Evolutionary conservation across 1,140 invertebrate genomes (phyloP).

Genomic region (Hirudo medicinalis): DNA sequence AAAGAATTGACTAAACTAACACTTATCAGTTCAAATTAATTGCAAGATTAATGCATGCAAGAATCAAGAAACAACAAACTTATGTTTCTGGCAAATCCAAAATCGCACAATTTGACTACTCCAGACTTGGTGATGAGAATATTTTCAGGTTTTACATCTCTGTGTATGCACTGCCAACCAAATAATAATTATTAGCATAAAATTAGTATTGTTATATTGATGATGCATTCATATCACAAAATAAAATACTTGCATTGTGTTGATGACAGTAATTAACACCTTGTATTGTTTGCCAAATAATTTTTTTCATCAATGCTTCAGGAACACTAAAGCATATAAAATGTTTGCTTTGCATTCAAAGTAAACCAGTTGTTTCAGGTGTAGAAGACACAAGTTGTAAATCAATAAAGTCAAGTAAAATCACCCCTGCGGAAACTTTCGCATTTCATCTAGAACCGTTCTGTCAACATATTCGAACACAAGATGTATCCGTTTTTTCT

Average conservation of each 20-base stretch:
- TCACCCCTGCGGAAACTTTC: slow-evolving; percentile 65
- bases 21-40: neutral
- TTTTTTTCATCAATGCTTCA: slow-evolving; percentile 71
- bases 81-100: slow-evolving; percentile 92
- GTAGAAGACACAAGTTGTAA: neutral
- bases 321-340: slow-evolving; percentile 31
- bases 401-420: neutral
- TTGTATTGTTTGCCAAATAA: slow-evolving; percentile 85
- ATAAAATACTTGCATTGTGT: slow-evolving; percentile 52
- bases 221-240: neutral
- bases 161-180: slow-evolving; percentile 62
- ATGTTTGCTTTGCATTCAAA: neutral
- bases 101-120: slow-evolving; percentile 93
- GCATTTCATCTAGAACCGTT: slow-evolving; percentile 87
- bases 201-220: neutral
- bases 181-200: slow-evolving; percentile 7
- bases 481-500: slow-evolving; percentile 86
- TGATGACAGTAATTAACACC: slow-evolving; percentile 90
- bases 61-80: slow-evolving; percentile 48
- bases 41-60: too few species aligned
- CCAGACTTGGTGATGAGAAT: slow-evolving; percentile 89
- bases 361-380: neutral
- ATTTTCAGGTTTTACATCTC: slow-evolving; percentile 97
- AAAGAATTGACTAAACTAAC: neutral
- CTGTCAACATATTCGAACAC: slow-evolving; percentile 98